Evolutionary conservation across 1,140 invertebrate genomes (phyloP).

Genomic region (Mamestra configurata): DNA sequence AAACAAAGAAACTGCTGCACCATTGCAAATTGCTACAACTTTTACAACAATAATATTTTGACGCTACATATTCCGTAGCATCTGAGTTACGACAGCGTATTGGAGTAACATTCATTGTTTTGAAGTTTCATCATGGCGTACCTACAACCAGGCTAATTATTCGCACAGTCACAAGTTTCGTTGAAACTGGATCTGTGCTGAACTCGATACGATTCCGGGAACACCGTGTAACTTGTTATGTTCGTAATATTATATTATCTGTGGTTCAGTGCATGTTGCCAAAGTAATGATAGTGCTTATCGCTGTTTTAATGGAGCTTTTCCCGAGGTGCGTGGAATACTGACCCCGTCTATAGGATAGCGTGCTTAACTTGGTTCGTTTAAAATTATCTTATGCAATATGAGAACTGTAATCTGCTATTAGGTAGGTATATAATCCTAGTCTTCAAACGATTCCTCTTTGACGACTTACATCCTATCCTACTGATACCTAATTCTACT

Average conservation of each 20-base stretch:
- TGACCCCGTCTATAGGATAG: not conserved
- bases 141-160: slow-evolving; percentile 43
- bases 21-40: not conserved
- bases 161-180: not conserved
- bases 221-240: slow-evolving; percentile 9
- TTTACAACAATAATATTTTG: slow-evolving; percentile 33
- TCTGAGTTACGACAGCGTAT: not conserved
- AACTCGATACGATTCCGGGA: slow-evolving; percentile 29
- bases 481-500: too few species aligned
- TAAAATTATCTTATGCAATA: not conserved
- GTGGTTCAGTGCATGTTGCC: not conserved
- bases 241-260: too few species aligned
- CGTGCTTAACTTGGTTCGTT: not conserved
- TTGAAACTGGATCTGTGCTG: not conserved
- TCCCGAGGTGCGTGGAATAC: not conserved
- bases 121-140: slow-evolving; percentile 7
- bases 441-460: too few species aligned
- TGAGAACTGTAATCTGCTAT: too few species aligned
- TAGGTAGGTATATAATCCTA: not conserved
- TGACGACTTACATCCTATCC: too few species aligned
- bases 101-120: not conserved
- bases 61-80: not conserved
- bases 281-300: slow-evolving; percentile 11
- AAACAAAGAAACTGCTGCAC: slow-evolving; percentile 38
- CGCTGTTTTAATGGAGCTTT: not conserved